phyloP scores from a whole-genome alignment of 2,888 invertebrate genomes.

The Nomada ruficornis region DNA sequence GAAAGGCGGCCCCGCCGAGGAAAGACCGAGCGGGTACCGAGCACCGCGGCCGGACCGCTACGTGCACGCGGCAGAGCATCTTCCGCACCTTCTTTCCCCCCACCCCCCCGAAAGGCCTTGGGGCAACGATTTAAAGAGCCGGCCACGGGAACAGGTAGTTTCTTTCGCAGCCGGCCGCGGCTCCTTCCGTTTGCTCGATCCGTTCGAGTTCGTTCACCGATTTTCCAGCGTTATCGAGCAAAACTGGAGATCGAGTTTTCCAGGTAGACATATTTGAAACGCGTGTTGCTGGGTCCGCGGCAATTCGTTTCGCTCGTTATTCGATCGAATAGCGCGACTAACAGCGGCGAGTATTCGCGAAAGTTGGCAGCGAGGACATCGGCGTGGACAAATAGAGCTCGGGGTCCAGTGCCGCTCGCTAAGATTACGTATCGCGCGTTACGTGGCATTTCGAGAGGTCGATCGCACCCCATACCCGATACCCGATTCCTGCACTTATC shows the following conservation, averaged over 20 bases:
- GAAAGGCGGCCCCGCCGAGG: neutral
- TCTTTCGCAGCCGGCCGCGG: too few relatives aligned
- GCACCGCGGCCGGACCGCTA: neutral
- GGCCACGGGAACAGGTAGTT: conserved; percentile 24
- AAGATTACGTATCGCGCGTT: conserved; percentile 50
- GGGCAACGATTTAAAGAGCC: conserved; percentile 31
- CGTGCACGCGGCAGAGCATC: neutral
- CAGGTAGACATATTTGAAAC: neutral
- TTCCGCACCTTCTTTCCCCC: neutral
- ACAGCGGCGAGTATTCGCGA: conserved; percentile 10
- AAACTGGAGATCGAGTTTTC: neutral
- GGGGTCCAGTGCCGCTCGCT: conserved; percentile 47
- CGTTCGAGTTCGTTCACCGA: neutral
- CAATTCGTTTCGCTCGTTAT: neutral
- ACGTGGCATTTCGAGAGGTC: conserved; percentile 46
- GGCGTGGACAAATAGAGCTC: conserved; percentile 33
- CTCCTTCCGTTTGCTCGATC: too few relatives aligned
- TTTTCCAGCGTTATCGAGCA: too few relatives aligned
- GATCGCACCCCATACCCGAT: conserved; percentile 8
- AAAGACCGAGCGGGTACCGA: neutral
- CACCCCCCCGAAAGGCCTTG: too few relatives aligned
- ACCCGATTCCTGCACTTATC: neutral
- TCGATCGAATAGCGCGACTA: neutral
- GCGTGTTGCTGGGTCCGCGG: too few relatives aligned
- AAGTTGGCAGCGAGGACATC: conserved; percentile 29